Evolutionary conservation across 2,797 vertebrate species (phyloP).

Genomic region (Diplodus puntazzo): DNA sequence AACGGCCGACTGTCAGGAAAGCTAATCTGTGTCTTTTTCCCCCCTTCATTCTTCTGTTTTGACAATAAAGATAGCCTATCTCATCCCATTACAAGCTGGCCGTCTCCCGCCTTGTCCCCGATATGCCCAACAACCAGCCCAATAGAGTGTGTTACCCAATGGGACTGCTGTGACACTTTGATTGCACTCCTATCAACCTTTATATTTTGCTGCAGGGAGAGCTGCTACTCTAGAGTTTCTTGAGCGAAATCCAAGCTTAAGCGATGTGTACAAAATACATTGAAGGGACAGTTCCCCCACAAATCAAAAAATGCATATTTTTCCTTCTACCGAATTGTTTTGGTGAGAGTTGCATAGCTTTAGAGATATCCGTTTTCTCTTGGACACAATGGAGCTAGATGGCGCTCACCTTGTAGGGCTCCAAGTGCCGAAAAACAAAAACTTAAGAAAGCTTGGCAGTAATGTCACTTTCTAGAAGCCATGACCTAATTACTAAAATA

Average conservation of each 20-base stretch:
- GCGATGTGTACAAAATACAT: not conserved
- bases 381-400: too few species aligned
- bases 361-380: too few species aligned
- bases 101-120: slow-evolving; percentile 79
- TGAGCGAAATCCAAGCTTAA: slow-evolving; percentile 22
- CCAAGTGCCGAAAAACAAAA: too few species aligned
- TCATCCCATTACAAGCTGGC: slow-evolving; percentile 82
- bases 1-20: slow-evolving; percentile 84
- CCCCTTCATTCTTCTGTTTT: slow-evolving; percentile 89
- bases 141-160: slow-evolving; percentile 60
- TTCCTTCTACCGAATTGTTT: too few species aligned
- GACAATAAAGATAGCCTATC: slow-evolving; percentile 90
- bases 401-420: too few species aligned
- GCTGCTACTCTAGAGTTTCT: slow-evolving; percentile 32
- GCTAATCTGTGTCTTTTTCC: slow-evolving; percentile 82
- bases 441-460: too few species aligned
- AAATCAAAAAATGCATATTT: too few species aligned
- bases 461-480: too few species aligned
- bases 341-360: too few species aligned
- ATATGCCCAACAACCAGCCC: slow-evolving; percentile 73
- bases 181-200: slow-evolving; percentile 54
- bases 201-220: slow-evolving; percentile 49
- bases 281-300: too few species aligned
- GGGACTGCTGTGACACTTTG: slow-evolving; percentile 69
- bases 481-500: too few species aligned